Evolutionary conservation across 2,888 invertebrate species (phyloP), one percentile per base, ranked within the genome.

Genomic region (Sphaerophoria taeniata): DNA sequence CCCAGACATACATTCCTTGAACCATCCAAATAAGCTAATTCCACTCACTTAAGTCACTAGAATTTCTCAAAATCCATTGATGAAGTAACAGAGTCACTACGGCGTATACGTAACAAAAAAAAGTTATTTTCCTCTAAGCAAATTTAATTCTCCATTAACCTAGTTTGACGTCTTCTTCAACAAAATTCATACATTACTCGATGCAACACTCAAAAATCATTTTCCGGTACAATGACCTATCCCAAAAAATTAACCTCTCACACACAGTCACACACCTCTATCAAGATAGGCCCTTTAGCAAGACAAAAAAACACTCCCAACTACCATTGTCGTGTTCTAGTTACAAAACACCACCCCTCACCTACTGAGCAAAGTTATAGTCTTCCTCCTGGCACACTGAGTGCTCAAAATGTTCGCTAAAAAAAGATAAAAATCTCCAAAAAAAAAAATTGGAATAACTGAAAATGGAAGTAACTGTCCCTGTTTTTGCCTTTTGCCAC

Each of bases 221-320:
- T 67, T 67, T 67, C 51, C 67, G 39, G 67, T 53, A 67, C 67
- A 67, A 67, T 7, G 67, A 67, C 53, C 67, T 67, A 67, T 67
- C 67, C 67, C 31, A 53, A 67, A 24, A 67, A 67, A 67, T 53
- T 67, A 53, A 67, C 67, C 47, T 39, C 14, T 16, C 12, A 53
- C 34, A 36, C 31, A 43, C 11, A 49, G 12, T 4, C 3, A 63
- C 14, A 33, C 55, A 14, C 14, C 14, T 6, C 4, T 3, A 3
- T 24, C 16, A 5, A 14, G 14, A 36, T 36, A 56, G 14, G 11
- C 3, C 43, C 5, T 16, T 0, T 0, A 49, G 16, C 14, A 24
- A 6, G 12, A 39, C n/a, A 43, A 6, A 60, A 43, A 16, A 51
- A 51, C 6, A 53, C 5, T 34, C 34, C 49, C 49, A 16, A 65